phyloP scores from a whole-genome alignment of 2,113 vertebrate genomes.

The Nibea coibor region DNA sequence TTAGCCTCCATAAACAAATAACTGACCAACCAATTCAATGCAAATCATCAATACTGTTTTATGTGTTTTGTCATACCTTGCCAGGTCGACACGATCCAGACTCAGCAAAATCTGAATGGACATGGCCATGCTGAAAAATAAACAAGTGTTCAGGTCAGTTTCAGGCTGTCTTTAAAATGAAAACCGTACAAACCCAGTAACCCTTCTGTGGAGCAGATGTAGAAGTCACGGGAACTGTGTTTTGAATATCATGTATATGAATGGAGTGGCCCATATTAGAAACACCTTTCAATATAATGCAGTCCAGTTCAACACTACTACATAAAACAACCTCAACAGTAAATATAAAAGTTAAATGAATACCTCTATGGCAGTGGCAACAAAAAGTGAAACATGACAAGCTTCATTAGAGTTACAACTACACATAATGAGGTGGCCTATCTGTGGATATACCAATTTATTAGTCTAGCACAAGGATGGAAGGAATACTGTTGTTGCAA shows the following conservation, averaged over 20 bases:
- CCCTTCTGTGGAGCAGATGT: not conserved
- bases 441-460: not conserved
- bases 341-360: too few species aligned
- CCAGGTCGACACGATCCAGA: slow-evolving; percentile 93
- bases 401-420: too few species aligned
- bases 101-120: slow-evolving; percentile 92
- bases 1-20: not conserved
- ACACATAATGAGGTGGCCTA: too few species aligned
- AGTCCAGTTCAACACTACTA: too few species aligned
- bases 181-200: not conserved
- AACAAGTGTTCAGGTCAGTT: not conserved
- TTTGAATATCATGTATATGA: too few species aligned
- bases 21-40: not conserved
- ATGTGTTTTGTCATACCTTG: slow-evolving; percentile 84
- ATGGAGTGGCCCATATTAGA: too few species aligned
- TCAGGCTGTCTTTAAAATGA: not conserved
- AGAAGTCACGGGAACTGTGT: not conserved
- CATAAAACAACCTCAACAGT: too few species aligned
- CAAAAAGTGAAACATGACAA: too few species aligned
- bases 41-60: not conserved
- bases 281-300: too few species aligned
- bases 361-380: too few species aligned
- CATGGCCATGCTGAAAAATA: slow-evolving; percentile 89
- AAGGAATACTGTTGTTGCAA: not conserved
- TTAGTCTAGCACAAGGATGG: not conserved